These are phyloP conservation scores for Eulithis testata DNA, from an alignment of 2,888 invertebrate species.

Conservation along the genomic window DNA sequence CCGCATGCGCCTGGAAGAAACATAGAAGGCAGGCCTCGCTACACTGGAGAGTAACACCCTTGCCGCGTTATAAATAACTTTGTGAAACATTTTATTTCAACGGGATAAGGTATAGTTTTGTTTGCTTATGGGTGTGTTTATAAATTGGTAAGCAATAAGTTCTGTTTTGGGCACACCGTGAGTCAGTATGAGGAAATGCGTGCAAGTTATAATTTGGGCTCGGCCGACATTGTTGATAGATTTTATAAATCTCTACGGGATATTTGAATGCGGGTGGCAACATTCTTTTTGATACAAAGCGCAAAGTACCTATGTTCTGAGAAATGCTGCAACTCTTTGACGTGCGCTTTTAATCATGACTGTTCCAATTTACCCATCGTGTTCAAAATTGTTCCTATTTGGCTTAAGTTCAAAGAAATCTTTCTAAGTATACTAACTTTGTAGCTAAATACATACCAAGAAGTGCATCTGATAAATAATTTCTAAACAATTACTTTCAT, in stretches of 20 bases:
- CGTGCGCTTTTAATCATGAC: conserved; percentile 39
- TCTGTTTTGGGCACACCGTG: conserved; percentile 80
- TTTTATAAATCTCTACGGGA: conserved; percentile 67
- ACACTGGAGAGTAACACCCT: conserved; percentile 56
- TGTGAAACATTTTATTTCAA: conserved; percentile 33
- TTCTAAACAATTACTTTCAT: too few relatives aligned
- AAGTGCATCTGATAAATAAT: too few relatives aligned
- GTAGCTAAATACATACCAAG: conserved; percentile 9
- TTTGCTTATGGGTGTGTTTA: conserved; percentile 19
- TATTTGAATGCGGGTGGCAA: conserved; percentile 50
- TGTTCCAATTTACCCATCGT: conserved; percentile 28
- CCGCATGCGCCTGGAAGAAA: conserved; percentile 44
- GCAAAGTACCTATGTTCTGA: conserved; percentile 32
- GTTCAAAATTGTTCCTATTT: conserved; percentile 18
- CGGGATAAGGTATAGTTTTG: conserved; percentile 47
- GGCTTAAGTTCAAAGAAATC: conserved; percentile 15
- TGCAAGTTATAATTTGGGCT: conserved; percentile 80
- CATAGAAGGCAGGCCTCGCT: conserved; percentile 54
- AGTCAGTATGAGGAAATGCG: conserved; percentile 83
- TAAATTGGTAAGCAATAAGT: conserved; percentile 73
- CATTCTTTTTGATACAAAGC: conserved; percentile 41
- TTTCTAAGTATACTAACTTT: conserved; percentile 3
- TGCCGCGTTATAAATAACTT: conserved; percentile 50
- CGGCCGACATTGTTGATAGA: conserved; percentile 75
- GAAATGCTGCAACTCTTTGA: conserved; percentile 36